A percentile compares a stretch with the other conserved stretches of the same genome.
Conservation (phyloP, 2,113 vertebrate genomes). For the Platichthys flesus region DNA sequence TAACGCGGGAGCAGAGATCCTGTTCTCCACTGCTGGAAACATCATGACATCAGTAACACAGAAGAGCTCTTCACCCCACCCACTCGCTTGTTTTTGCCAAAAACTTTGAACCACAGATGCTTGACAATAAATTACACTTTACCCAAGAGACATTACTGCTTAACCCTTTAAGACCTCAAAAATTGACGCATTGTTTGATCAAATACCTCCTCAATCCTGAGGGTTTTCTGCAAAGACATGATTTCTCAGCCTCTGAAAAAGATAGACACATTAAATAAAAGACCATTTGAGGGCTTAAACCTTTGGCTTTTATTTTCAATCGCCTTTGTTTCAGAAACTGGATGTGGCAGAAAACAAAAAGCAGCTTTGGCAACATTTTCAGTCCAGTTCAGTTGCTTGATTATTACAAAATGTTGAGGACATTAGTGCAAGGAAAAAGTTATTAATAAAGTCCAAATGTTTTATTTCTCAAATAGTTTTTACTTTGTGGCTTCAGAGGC, state of each 20-base stretch:
- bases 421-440: too few species aligned
- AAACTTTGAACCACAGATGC: not conserved
- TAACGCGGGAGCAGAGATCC: not conserved
- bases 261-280: too few species aligned
- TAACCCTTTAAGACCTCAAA: not conserved
- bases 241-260: too few species aligned
- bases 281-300: too few species aligned
- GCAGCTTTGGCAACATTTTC: too few species aligned
- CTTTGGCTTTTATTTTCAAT: too few species aligned
- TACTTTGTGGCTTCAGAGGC: not conserved
- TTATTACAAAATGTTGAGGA: too few species aligned
- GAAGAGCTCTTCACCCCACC: not conserved
- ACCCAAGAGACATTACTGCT: not conserved
- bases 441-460: not conserved
- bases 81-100: not conserved
- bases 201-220: not conserved
- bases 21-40: not conserved
- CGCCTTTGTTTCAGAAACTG: too few species aligned
- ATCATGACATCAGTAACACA: not conserved
- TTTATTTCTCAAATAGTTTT: not conserved
- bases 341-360: too few species aligned
- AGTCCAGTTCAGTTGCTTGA: too few species aligned
- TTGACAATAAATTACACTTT: not conserved
- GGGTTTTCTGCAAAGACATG: too few species aligned
- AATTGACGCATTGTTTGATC: not conserved